Conservation (phyloP, 2,113 vertebrate species). For the Phaethornis superciliosus region DNA sequence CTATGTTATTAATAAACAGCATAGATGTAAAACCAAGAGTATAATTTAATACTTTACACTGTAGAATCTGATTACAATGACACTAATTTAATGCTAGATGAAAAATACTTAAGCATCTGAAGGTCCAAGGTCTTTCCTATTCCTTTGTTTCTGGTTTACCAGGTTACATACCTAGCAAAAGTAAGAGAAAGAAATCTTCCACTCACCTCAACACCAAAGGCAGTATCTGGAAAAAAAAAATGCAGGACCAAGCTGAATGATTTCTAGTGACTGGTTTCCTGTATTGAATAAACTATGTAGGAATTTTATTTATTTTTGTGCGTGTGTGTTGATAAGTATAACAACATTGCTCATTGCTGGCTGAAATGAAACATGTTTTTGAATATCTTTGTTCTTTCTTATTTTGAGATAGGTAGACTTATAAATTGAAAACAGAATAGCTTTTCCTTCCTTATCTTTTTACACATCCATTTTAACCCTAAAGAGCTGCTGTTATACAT, state of each 20-base stretch:
- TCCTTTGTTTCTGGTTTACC: background rate
- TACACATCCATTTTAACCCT: constrained; percentile 20
- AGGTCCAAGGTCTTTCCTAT: background rate
- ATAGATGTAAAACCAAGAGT: background rate
- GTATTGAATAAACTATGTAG: background rate
- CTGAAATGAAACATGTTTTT: background rate
- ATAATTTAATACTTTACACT: background rate
- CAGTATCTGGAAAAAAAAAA: constrained; percentile 39
- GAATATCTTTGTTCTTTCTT: background rate
- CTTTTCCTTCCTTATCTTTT: constrained; percentile 42
- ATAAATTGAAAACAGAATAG: constrained; percentile 5
- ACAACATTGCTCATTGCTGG: background rate
- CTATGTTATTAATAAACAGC: background rate
- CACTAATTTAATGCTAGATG: background rate
- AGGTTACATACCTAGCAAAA: background rate
- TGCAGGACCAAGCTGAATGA: background rate
- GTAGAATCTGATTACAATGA: background rate
- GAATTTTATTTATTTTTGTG: background rate
- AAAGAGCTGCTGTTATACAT: background rate
- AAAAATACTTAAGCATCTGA: background rate
- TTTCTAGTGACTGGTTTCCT: background rate
- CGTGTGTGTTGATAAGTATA: background rate
- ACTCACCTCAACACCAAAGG: constrained; percentile 63
- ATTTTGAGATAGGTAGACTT: background rate
- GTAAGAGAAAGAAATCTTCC: background rate